These are phyloP conservation scores for Gortyna flavago DNA, from an alignment of 2,888 invertebrate genomes.

Conservation along the genomic window DNA sequence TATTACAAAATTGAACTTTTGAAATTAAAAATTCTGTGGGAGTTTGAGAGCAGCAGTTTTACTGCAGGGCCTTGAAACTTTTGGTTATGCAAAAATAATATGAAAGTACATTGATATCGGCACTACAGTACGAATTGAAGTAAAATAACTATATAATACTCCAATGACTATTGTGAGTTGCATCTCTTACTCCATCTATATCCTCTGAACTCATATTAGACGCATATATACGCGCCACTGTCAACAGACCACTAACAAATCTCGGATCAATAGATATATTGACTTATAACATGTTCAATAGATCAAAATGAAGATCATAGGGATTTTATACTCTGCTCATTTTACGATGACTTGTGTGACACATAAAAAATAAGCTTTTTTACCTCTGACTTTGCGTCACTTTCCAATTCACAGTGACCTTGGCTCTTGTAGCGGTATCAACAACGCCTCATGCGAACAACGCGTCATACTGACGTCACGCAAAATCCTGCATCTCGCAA, in stretches of 20 bases:
- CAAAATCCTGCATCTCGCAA: too few relatives aligned
- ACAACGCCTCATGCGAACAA: too few relatives aligned
- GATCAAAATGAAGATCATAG: conserved; percentile 28
- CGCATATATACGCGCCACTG: not conserved
- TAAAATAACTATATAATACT: conserved; percentile 6
- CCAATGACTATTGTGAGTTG: conserved; percentile 5
- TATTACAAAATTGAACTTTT: conserved; percentile 25
- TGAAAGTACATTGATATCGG: not conserved
- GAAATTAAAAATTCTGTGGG: too few relatives aligned
- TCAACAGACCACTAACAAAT: not conserved
- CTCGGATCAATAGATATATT: conserved; percentile 4
- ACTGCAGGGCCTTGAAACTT: not conserved
- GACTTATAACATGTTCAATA: conserved; percentile 8
- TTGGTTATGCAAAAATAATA: not conserved
- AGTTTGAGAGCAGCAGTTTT: not conserved
- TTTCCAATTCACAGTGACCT: too few relatives aligned
- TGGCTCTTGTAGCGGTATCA: too few relatives aligned
- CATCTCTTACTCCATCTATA: not conserved
- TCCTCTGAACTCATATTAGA: conserved; percentile 5
- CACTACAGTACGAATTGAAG: conserved; percentile 14
- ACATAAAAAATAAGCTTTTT: not conserved
- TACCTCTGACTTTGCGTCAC: too few relatives aligned
- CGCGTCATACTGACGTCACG: too few relatives aligned
- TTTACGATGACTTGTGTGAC: not conserved
- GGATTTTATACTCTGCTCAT: not conserved